Base-by-base conservation (phyloP, 1,140 invertebrate species). In the Pseudoatta argentina region DNA sequence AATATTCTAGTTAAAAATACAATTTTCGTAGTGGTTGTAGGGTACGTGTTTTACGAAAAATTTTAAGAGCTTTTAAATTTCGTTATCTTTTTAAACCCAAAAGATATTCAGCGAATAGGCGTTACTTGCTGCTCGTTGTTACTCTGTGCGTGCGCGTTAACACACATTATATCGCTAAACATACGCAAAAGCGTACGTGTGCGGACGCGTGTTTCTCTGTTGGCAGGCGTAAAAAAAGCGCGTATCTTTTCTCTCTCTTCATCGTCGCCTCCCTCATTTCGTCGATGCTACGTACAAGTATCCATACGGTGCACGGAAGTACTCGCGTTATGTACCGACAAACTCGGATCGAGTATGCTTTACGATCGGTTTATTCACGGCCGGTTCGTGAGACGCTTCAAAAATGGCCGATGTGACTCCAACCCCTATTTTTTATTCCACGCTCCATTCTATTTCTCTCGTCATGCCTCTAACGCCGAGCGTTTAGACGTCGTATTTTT, bases 311-410 rank as follows among this genome's bases (percentile, higher is more conserved):
- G 57, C 39, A 78, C 51, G 83, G 55, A 86, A 90, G 85, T 78
- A 89, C 81, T 73, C 57, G 75, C 85, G 72, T 90, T 91, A 91
- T 86, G 88, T 90, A 89, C 86, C 88, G 86, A 91, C 90, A 91
- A 91, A 92, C 91, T 91, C 90, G 89, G 90, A 90, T 92, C 90
- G 89, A 92, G 91, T 86, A 88, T 79, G 87, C 89, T 92, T 92
- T 92, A 91, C 91, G 91, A 92, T 90, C 91, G 90, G 89, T 91
- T 92, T 90, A 92, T 90, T 91, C 88, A 82, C 79, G 51, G 30
- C 64, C 61, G 59, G 30, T 57, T 86, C 82, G 73, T 81, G 86
- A 86, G 86, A 77, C 39, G 73, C 63, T 59, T 76, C 66, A 57
- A 71, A 78, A 78, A 87, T 53, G 76, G 57, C 59, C 69, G 85